A percentile compares a stretch with the other conserved stretches of the same genome.
phyloP scores from a whole-genome alignment of 2,113 vertebrate species.

The Eidolon helvum region DNA sequence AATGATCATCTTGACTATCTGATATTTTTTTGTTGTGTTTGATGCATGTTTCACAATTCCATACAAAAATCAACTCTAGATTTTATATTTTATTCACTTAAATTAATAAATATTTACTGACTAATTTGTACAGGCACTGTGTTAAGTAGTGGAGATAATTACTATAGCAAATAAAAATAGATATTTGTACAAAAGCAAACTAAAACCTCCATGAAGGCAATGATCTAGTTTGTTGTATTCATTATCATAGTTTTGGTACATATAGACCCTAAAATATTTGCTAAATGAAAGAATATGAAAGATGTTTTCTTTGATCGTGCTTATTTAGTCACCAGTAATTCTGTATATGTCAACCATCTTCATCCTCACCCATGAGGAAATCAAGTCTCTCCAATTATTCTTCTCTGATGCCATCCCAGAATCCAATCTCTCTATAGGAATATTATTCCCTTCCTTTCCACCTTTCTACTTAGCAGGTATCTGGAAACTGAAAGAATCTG shows the following conservation, averaged over 20 bases:
- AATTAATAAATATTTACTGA: not conserved
- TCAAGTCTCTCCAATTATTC: not conserved
- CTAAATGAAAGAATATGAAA: not conserved
- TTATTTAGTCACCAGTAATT: not conserved
- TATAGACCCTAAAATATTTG: not conserved
- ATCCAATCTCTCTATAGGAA: not conserved
- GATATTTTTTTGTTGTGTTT: not conserved
- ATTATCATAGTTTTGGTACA: not conserved
- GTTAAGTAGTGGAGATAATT: not conserved
- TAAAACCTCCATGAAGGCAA: not conserved
- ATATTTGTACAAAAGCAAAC: not conserved
- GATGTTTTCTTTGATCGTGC: not conserved
- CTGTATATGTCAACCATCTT: not conserved
- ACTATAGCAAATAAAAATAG: not conserved
- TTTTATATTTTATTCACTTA: slow-evolving; percentile 17
- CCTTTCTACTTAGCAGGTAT: not conserved
- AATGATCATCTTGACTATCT: not conserved
- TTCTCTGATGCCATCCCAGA: not conserved
- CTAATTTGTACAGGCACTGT: not conserved
- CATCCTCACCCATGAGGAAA: not conserved
- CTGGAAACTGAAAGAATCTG: not conserved
- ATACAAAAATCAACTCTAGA: not conserved
- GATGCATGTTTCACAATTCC: not conserved
- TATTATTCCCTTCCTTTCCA: not conserved
- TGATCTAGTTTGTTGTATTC: not conserved